These are phyloP conservation scores for Notodonta ziczac DNA, from an alignment of 2,888 invertebrate species.

Conservation along the genomic window DNA sequence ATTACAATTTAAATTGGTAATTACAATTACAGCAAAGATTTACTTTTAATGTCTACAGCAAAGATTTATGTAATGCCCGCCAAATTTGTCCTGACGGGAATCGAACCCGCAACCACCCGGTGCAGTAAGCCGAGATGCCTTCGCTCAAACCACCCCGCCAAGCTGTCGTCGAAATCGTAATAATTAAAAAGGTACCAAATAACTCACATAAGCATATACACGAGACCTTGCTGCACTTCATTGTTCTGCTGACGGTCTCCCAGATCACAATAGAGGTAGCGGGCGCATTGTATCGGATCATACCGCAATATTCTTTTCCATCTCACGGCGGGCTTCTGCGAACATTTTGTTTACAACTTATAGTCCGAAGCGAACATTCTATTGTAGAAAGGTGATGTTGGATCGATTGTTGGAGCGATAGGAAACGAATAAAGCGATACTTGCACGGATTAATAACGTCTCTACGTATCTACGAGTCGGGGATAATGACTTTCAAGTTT, in stretches of 20 bases:
- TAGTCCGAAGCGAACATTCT: slow-evolving; percentile 26
- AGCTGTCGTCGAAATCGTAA: no score
- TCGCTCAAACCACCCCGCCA: no score
- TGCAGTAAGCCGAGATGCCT: no score
- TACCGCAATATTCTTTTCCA: slow-evolving; percentile 72
- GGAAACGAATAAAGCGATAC: no score
- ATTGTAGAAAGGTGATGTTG: neutral
- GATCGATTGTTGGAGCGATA: no score
- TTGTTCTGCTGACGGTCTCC: slow-evolving; percentile 56
- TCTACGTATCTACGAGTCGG: no score
- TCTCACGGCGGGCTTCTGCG: slow-evolving; percentile 67
- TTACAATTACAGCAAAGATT: no score
- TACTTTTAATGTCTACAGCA: no score
- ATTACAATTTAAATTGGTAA: no score
- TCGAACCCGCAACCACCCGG: neutral
- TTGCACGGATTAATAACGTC: no score
- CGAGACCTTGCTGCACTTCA: slow-evolving; percentile 60
- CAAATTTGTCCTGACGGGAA: neutral
- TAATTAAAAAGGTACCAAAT: neutral
- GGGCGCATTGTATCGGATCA: slow-evolving; percentile 73
- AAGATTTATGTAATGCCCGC: no score
- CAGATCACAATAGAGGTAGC: slow-evolving; percentile 71
- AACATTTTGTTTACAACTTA: slow-evolving; percentile 28
- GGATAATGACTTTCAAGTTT: no score
- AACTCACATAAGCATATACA: slow-evolving; percentile 74